Conservation (phyloP, 2,113 vertebrate genomes). For the Sceloporus tristichus region DNA sequence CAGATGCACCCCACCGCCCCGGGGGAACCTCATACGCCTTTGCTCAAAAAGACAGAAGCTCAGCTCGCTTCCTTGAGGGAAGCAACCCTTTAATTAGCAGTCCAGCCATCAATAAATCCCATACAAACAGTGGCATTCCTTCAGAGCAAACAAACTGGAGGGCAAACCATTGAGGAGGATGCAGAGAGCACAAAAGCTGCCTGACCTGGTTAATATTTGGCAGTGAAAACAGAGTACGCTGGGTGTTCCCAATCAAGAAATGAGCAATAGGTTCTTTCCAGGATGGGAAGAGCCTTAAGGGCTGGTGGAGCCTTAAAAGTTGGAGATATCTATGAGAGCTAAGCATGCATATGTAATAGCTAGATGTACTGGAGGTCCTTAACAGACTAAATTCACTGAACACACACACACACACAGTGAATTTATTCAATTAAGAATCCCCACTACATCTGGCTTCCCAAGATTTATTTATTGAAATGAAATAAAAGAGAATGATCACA, state of each 20-base stretch:
- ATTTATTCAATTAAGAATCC: background rate
- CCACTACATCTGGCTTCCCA: background rate
- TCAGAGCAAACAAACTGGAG: constrained; percentile 60
- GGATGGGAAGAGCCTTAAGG: background rate
- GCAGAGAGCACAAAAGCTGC: background rate
- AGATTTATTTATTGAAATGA: too few relatives aligned
- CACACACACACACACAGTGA: too few relatives aligned
- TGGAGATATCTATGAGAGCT: too few relatives aligned
- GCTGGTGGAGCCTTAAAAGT: too few relatives aligned
- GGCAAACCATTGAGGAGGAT: background rate
- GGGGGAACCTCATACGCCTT: constrained; percentile 36
- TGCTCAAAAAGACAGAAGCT: constrained; percentile 37
- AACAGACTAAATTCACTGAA: too few relatives aligned
- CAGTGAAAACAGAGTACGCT: accelerated
- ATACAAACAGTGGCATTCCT: constrained; percentile 64
- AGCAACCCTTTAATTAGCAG: constrained; percentile 42
- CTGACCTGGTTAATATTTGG: background rate
- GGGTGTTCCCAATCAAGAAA: background rate
- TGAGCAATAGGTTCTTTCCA: background rate
- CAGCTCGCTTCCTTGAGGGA: constrained; percentile 57
- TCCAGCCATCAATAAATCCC: constrained; percentile 21
- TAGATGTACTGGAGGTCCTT: too few relatives aligned
- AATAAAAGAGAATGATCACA: too few relatives aligned
- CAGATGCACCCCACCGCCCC: constrained; percentile 55
- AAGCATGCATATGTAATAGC: background rate